phyloP scores from a whole-genome alignment of 2,113 vertebrate genomes.

The Hydropotes inermis region DNA sequence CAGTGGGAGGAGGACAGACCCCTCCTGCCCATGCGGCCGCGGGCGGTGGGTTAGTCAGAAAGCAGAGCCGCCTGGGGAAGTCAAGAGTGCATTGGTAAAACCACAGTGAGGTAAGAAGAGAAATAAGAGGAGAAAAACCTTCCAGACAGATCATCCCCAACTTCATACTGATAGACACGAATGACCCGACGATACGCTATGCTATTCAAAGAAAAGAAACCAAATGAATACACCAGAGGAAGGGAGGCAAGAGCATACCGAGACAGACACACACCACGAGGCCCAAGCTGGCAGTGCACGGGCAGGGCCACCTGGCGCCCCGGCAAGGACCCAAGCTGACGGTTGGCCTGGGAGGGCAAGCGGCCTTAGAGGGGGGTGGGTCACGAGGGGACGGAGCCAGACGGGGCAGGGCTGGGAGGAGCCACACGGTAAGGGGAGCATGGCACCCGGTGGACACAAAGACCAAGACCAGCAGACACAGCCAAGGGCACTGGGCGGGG shows the following conservation, averaged over 20 bases:
- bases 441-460: neutral
- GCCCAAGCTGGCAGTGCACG: slow-evolving; percentile 67
- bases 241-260: slow-evolving; percentile 66
- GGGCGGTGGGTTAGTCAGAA: slow-evolving; percentile 85
- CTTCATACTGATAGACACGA: slow-evolving; percentile 98
- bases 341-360: neutral
- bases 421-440: neutral
- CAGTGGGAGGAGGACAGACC: slow-evolving; percentile 38
- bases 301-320: slow-evolving; percentile 2
- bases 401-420: slow-evolving; percentile 33
- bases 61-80: slow-evolving; percentile 81
- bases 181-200: slow-evolving; percentile 98
- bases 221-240: slow-evolving; percentile 79
- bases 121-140: slow-evolving; percentile 91
- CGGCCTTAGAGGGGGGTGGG: neutral
- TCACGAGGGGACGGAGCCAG: neutral
- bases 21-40: slow-evolving; percentile 69
- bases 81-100: slow-evolving; percentile 82
- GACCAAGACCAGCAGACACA: neutral
- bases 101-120: slow-evolving; percentile 84
- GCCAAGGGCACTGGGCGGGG: neutral
- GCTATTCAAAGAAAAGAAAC: slow-evolving; percentile 92
- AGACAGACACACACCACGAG: slow-evolving; percentile 58
- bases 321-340: neutral
- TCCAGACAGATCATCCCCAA: slow-evolving; percentile 98